These are phyloP conservation scores for Cheilosia impressa DNA, from an alignment of 2,888 invertebrate genomes.

Conservation along the genomic window DNA sequence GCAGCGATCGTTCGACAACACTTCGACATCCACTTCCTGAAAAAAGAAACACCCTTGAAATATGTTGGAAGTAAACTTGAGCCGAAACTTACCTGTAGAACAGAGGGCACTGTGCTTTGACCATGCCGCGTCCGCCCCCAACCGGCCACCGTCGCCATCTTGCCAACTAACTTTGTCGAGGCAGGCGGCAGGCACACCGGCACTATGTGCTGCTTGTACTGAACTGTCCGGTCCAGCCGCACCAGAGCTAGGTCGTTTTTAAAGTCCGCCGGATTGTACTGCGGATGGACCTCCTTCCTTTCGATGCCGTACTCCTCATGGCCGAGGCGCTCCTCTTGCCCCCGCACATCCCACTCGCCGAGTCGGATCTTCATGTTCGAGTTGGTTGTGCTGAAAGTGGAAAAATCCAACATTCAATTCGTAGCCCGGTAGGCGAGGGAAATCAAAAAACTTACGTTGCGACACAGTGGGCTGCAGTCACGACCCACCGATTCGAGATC, in stretches of 20 bases:
- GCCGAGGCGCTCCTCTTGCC: slow-evolving; percentile 90
- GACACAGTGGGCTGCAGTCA: slow-evolving; percentile 96
- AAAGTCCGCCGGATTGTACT: slow-evolving; percentile 95
- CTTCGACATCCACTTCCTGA: slow-evolving; percentile 93
- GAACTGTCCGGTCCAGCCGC: slow-evolving; percentile 91
- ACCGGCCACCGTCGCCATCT: slow-evolving; percentile 95
- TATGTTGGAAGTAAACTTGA: background rate
- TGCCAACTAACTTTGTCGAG: slow-evolving; percentile 91
- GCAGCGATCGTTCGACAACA: slow-evolving; percentile 94
- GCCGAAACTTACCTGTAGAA: slow-evolving; percentile 86
- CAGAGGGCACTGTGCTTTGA: slow-evolving; percentile 93
- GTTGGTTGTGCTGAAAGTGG: slow-evolving; percentile 89
- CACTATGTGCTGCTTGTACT: slow-evolving; percentile 95
- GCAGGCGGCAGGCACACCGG: slow-evolving; percentile 95
- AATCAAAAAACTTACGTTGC: slow-evolving; percentile 89
- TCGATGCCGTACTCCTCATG: slow-evolving; percentile 96
- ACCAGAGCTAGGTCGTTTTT: slow-evolving; percentile 94
- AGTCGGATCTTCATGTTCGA: slow-evolving; percentile 94
- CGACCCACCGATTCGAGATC: slow-evolving; percentile 95
- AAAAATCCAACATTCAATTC: slow-evolving; percentile 1
- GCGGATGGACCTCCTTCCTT: slow-evolving; percentile 95
- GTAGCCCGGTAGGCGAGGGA: background rate
- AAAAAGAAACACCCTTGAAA: slow-evolving; percentile 39
- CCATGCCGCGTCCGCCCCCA: slow-evolving; percentile 97
- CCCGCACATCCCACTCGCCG: slow-evolving; percentile 96